Evolutionary conservation across 2,888 invertebrate genomes (phyloP).

Genomic region (Melipona bicolor): DNA sequence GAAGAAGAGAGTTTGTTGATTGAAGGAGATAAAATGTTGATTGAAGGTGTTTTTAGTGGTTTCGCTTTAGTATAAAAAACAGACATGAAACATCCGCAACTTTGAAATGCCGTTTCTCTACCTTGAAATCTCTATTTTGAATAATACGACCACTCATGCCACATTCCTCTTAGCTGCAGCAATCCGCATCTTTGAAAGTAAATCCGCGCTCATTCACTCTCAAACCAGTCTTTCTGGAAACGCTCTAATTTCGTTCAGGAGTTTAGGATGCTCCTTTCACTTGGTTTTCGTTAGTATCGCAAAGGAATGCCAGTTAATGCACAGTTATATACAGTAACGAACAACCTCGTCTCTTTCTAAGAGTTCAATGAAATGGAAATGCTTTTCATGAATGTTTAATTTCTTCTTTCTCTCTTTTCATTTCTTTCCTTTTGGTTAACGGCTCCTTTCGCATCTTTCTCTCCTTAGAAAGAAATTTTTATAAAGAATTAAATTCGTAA

Average conservation of each 20-base stretch:
- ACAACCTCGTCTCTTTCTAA: neutral
- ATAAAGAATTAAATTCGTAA: neutral
- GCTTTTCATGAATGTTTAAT: neutral
- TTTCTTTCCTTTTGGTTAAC: neutral
- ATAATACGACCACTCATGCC: too few species aligned
- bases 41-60: neutral
- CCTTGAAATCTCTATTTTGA: neutral
- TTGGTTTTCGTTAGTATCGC: neutral
- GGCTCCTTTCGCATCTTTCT: neutral
- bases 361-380: neutral
- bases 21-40: neutral
- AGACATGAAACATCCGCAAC: neutral
- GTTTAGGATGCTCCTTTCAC: neutral
- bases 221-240: neutral
- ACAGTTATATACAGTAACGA: neutral
- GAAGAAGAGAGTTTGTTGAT: too few species aligned
- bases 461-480: neutral
- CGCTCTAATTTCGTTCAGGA: neutral
- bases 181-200: neutral
- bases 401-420: neutral
- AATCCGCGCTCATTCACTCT: neutral
- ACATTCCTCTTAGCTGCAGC: neutral
- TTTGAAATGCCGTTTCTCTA: neutral
- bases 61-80: neutral
- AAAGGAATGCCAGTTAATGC: neutral